Percentiles rank a stretch among this genome's conserved stretches.
phyloP scores from a whole-genome alignment of 2,888 invertebrate species.

The Dicranocentrus wangi region DNA sequence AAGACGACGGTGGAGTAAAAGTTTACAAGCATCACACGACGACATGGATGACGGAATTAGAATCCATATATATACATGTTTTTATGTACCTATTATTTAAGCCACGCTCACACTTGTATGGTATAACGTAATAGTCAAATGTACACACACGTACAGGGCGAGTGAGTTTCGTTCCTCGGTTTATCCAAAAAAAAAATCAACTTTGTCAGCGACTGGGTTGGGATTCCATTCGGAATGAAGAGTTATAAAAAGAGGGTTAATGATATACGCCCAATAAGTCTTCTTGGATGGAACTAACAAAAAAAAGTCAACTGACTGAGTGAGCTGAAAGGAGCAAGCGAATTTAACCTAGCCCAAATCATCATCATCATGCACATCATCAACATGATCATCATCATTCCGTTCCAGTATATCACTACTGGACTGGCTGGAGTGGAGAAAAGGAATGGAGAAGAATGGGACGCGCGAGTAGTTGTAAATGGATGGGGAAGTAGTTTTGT shows the following conservation, averaged over 20 bases:
- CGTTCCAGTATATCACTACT: constrained; percentile 11
- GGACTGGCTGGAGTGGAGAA: constrained; percentile 10
- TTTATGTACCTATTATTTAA: constrained; percentile 1
- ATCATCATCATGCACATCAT: constrained; percentile 56
- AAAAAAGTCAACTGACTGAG: constrained; percentile 35
- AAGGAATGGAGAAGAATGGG: constrained; percentile 6
- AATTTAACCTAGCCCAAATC: constrained; percentile 55
- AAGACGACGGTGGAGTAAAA: neutral
- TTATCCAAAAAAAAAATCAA: constrained; percentile 24
- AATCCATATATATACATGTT: constrained; percentile 11
- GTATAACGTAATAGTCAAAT: too few relatives aligned
- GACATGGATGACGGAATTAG: constrained; percentile 42
- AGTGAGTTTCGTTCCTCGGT: neutral
- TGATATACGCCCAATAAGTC: constrained; percentile 62
- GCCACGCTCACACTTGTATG: too few relatives aligned
- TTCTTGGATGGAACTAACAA: constrained; percentile 31
- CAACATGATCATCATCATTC: constrained; percentile 32
- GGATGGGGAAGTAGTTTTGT: constrained; percentile 45
- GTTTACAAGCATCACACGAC: constrained; percentile 35
- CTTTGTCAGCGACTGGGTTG: constrained; percentile 44
- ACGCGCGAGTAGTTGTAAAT: constrained; percentile 31
- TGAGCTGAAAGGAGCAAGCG: constrained; percentile 27
- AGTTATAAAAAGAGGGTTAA: constrained; percentile 58
- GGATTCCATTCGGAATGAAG: constrained; percentile 32
- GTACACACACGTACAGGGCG: too few relatives aligned